Base-by-base conservation (phyloP, 2,113 vertebrate genomes). In the Ancistrus triradiatus region DNA sequence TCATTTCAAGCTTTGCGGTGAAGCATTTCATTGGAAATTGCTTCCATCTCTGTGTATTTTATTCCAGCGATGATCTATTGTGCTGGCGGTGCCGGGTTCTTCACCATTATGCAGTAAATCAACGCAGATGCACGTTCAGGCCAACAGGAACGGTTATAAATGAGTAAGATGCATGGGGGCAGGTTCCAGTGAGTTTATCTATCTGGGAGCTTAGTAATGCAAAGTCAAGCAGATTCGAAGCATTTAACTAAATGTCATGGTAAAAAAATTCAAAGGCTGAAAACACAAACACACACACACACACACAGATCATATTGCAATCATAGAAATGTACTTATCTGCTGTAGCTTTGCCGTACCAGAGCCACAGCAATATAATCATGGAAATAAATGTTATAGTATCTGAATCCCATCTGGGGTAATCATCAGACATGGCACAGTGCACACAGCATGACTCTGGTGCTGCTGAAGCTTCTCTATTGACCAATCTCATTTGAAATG, bases 81-180 rank as follows among this genome's bases (percentile, higher is more conserved):
- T 64, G 69, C 42, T 33, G 11, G 8, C 7, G 21, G 21, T 17
- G 24, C 4, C 57, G 28, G 65, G 67, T 69, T 15, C 43, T 77
- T 78, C 75, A 78, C 35, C 80, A 80, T 78, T 73, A 70, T 38
- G 18, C 55, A 74, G 73, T 78, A 81, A 78, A 81, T 86, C 77
- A 80, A 68, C 1, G 64, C 66, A 64, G 57, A 77, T 80, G 77
- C 68, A 56, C 75, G 76, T 80, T 61, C 62, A 73, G 64, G 68
- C 73, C 73, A 67, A 33, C 1, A 17, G 74, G 75, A 70, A 74
- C 69, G 78, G 71, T 77, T 72, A 75, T 74, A 75, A 78, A 78
- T 57, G 56, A 80, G 75, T 78, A 74, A 50, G 61, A 75, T 72
- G 73, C 74, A 80, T 81, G 77, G 71, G 68, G 73, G 68, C 51